Conservation (phyloP, 2,797 vertebrate genomes). For the Karalla daura region DNA sequence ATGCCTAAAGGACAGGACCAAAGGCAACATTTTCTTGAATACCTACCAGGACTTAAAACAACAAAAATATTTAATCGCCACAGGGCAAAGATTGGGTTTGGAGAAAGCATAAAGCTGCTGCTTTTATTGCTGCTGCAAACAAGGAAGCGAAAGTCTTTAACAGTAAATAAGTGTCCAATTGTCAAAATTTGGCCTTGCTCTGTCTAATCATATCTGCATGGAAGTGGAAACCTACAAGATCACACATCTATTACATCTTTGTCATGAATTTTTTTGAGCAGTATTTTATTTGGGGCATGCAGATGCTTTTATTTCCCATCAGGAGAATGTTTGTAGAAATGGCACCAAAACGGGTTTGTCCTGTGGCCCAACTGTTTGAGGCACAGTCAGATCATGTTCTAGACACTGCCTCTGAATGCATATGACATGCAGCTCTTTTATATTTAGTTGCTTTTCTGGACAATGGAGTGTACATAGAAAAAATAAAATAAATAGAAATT, state of each 20-base stretch:
- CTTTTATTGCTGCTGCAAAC: too few species aligned
- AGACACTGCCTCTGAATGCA: constrained; percentile 4
- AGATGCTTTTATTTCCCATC: neutral
- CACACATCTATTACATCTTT: too few species aligned
- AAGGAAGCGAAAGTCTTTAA: too few species aligned
- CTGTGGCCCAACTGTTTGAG: constrained; percentile 11
- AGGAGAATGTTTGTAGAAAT: neutral
- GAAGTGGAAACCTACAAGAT: too few species aligned
- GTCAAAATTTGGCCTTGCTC: too few species aligned
- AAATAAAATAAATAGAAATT: neutral
- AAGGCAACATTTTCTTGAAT: neutral
- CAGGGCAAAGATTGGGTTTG: neutral
- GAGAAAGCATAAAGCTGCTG: too few species aligned
- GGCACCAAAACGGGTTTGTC: constrained; percentile 1
- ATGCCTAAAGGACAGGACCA: neutral
- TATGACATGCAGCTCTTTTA: neutral
- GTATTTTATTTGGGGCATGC: neutral
- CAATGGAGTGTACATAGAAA: neutral
- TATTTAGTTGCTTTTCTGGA: constrained; percentile 1
- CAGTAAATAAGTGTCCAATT: too few species aligned
- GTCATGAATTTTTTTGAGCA: neutral
- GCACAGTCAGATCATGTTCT: neutral
- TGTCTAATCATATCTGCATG: too few species aligned
- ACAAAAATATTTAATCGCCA: neutral
- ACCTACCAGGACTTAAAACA: neutral